Base-by-base conservation (phyloP, 1,140 invertebrate genomes). In the Achatina immaculata region DNA sequence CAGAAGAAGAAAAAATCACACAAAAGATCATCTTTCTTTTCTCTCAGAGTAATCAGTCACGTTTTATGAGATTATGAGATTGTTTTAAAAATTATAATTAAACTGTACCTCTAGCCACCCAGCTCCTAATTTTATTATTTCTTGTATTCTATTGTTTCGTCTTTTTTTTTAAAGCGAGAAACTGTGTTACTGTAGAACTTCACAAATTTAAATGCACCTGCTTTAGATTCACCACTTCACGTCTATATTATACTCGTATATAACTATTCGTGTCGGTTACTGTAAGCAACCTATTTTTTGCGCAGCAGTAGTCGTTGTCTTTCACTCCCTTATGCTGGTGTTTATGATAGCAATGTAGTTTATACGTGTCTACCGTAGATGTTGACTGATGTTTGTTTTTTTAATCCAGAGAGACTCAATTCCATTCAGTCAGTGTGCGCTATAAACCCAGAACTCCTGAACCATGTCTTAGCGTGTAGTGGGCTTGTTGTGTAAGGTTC, bases 221-320 rank as follows among this genome's bases (percentile, higher is more conserved):
- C 28, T 62, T 31, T 62, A 62, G 58, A 62, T 31, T 31, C 3
- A n/a, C 31, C 58, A 62, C 58, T 62, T 62, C 28, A 62, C 31
- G 58, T 62, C 58, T 6, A 62, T 31, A 62, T 62, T 62, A 62
- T 31, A n/a, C n/a, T n/a, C n/a, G n/a, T n/a, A 62, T 62, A 31
- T 62, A 4, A 31, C 3, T 28, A 62, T 34, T 31, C 28, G 28
- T 28, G 9, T 6, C 21, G 16, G 31, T 62, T 28, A 62, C 28
- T 62, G 58, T 62, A 28, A 62, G 28, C 58, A 62, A 62, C 58
- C 58, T 62, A 62, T 62, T 62, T 62, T 62, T 28, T 28, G 58
- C n/a, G n/a, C n/a, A n/a, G n/a, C n/a, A 48, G 58, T 31, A 28
- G 3, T 62, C 58, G 16, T 31, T 62, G 58, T 62, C n/a, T 62